phyloP scores from a whole-genome alignment of 92 coral and sea anemone species.

The Anthopleura xanthogrammica region DNA sequence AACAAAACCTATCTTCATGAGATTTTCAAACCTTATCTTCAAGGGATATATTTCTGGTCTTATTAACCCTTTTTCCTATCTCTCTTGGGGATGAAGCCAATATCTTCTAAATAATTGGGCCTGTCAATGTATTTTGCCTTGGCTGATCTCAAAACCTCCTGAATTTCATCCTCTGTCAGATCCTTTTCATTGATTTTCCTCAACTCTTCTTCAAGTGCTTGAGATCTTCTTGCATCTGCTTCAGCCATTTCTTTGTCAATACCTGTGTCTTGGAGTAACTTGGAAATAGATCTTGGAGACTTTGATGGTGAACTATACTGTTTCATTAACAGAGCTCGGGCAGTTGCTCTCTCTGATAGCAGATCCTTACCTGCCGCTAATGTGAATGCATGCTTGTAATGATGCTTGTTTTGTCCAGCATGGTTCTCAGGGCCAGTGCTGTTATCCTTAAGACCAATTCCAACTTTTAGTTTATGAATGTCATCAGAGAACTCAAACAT shows the following conservation, averaged over 20 bases:
- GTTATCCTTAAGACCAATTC: conserved; percentile 62
- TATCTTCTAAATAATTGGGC: conserved; percentile 65
- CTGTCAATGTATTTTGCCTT: conserved; percentile 71
- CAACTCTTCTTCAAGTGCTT: conserved; percentile 39
- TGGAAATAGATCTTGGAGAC: conserved; percentile 43
- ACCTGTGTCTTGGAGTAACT: conserved; percentile 29
- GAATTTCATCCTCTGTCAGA: conserved; percentile 79
- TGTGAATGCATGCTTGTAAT: conserved; percentile 50
- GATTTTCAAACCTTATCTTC: background rate
- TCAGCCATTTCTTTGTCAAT: conserved; percentile 46
- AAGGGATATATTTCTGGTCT: background rate
- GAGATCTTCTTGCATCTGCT: conserved; percentile 35
- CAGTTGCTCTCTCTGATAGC: conserved; percentile 50
- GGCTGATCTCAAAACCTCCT: conserved; percentile 68
- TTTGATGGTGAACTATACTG: conserved; percentile 72
- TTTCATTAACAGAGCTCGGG: conserved; percentile 57
- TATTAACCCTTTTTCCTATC: conserved; percentile 35
- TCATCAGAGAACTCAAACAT: conserved; percentile 83
- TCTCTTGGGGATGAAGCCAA: conserved; percentile 46
- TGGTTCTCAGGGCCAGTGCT: background rate
- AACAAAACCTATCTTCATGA: background rate
- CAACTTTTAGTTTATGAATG: conserved; percentile 63
- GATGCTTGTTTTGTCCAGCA: conserved; percentile 23
- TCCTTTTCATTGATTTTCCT: conserved; percentile 64
- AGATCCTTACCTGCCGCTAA: conserved; percentile 60